These are phyloP conservation scores for Rhynchomys soricoides DNA, from an alignment of 2,113 vertebrate genomes.

Conservation along the genomic window DNA sequence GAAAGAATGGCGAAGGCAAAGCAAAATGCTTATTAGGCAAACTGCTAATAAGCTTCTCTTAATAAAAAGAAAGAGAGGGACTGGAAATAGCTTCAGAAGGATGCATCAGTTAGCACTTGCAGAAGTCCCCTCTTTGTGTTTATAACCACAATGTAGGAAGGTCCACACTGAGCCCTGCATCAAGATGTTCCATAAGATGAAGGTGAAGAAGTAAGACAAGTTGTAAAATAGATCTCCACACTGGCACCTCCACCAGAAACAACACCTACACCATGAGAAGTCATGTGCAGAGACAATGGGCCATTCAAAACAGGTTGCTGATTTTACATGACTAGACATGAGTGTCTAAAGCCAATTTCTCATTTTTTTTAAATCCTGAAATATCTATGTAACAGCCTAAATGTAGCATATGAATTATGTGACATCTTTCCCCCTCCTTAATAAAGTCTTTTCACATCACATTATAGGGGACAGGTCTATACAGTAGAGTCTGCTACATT, in stretches of 20 bases:
- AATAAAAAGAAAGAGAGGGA: constrained; percentile 42
- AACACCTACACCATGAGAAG: background rate
- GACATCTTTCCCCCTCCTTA: background rate
- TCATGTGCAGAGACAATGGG: background rate
- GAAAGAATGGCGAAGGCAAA: constrained; percentile 33
- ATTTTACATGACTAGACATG: background rate
- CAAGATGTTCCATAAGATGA: background rate
- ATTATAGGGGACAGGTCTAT: background rate
- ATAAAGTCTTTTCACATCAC: background rate
- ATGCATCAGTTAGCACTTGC: background rate
- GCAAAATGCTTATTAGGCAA: constrained; percentile 32
- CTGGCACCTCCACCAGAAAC: background rate
- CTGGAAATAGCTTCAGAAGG: constrained; percentile 30
- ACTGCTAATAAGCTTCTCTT: constrained; percentile 39
- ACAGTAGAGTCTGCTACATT: background rate
- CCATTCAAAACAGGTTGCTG: background rate
- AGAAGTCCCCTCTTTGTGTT: background rate
- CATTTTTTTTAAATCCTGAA: background rate
- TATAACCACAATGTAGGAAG: background rate
- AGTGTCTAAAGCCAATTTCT: constrained; percentile 11
- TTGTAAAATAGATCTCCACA: background rate
- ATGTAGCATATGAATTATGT: background rate
- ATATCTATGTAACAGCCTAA: background rate
- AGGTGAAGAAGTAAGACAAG: background rate
- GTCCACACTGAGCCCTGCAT: fast-evolving